Evolutionary conservation across 2,113 vertebrate genomes (phyloP).

Genomic region (Myiagra hebetior): DNA sequence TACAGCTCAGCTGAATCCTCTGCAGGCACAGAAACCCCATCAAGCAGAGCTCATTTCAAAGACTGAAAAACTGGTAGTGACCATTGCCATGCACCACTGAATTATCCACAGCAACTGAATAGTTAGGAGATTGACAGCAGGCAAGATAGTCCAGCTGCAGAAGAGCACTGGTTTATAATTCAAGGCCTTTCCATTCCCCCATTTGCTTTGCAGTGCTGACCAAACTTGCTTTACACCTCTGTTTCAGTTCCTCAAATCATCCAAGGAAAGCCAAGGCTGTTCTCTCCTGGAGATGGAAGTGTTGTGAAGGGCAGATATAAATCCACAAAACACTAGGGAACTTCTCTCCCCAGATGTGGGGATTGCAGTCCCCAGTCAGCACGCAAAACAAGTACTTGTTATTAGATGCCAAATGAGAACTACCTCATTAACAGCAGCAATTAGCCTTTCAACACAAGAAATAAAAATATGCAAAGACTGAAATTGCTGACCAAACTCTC

Average conservation of each 20-base stretch:
- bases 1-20: not conserved
- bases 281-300: not conserved
- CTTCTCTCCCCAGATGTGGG: not conserved
- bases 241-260: not conserved
- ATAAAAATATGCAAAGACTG: not conserved
- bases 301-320: not conserved
- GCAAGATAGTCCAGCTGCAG: not conserved
- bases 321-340: not conserved
- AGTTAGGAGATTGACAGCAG: not conserved
- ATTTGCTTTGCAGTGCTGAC: not conserved
- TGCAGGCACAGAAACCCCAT: not conserved
- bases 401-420: not conserved
- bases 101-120: not conserved
- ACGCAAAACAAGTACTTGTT: not conserved
- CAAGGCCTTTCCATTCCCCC: not conserved
- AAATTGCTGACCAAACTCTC: not conserved
- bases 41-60: not conserved
- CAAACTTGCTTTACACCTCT: not conserved
- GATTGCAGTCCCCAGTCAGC: not conserved
- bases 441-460: not conserved
- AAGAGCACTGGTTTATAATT: not conserved
- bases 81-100: not conserved
- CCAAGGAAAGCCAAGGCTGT: not conserved
- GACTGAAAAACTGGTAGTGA: not conserved
- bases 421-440: not conserved